These are phyloP conservation scores for Stenotaenia linearis DNA, from an alignment of 2,888 invertebrate genomes.

Conservation along the genomic window DNA sequence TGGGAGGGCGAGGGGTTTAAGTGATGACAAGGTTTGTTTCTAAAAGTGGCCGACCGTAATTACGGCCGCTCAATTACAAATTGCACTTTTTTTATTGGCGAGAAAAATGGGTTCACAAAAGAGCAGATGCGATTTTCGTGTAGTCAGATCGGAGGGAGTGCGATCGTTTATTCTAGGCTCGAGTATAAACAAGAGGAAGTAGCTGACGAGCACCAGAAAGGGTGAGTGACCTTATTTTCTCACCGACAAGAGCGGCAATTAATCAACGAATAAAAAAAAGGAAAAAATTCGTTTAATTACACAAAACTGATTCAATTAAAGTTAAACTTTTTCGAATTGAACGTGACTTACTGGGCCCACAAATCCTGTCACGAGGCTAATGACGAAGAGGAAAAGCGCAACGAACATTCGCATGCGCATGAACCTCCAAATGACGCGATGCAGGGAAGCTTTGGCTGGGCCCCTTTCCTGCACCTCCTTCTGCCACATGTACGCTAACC, in stretches of 20 bases:
- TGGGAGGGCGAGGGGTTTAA: not conserved
- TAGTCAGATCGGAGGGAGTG: not conserved
- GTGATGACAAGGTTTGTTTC: not conserved
- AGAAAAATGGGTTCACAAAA: not conserved
- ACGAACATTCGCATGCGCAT: conserved; percentile 50
- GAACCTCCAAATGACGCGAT: conserved; percentile 51
- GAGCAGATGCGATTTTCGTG: not conserved
- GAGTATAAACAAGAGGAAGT: not conserved
- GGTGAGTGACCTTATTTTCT: not conserved
- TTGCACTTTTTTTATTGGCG: not conserved
- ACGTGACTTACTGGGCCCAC: conserved; percentile 51
- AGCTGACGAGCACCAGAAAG: not conserved
- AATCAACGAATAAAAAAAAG: not conserved
- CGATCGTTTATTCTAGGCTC: not conserved
- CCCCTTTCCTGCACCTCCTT: conserved; percentile 51
- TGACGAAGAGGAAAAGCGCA: conserved; percentile 48
- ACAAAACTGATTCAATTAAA: not conserved
- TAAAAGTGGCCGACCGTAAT: not conserved
- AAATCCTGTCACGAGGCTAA: conserved; percentile 51
- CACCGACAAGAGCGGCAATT: not conserved
- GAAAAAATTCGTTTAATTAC: not conserved
- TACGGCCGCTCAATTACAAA: not conserved
- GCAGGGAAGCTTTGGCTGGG: conserved; percentile 50
- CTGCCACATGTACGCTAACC: conserved; percentile 54
- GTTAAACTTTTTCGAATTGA: not conserved